Conservation (phyloP, 1,140 invertebrate species). For the Drosophila lini region DNA sequence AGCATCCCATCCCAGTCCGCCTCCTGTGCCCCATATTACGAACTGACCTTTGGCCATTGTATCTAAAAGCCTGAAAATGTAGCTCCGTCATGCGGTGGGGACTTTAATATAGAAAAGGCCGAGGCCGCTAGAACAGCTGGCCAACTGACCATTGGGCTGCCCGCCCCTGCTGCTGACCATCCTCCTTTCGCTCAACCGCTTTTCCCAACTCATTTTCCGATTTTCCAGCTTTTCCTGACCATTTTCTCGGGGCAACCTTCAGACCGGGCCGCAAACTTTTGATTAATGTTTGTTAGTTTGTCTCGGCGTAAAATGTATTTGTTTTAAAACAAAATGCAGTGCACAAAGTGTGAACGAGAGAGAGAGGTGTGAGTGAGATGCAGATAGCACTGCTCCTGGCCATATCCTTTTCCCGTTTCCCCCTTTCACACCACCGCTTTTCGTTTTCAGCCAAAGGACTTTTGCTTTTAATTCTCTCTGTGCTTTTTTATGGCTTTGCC, state of each 20-base stretch:
- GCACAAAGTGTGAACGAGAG: constrained; percentile 33
- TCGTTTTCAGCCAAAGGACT: constrained; percentile 29
- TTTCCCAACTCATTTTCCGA: constrained; percentile 27
- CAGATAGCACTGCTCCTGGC: constrained; percentile 34
- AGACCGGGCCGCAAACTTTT: constrained; percentile 69
- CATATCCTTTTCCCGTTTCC: constrained; percentile 3
- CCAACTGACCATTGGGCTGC: constrained; percentile 31
- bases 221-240: constrained; percentile 27
- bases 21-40: constrained; percentile 39
- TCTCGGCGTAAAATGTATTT: constrained; percentile 73
- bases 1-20: neutral
- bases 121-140: constrained; percentile 45
- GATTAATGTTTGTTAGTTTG: constrained; percentile 80
- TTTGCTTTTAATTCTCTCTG: constrained; percentile 45
- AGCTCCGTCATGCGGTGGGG: constrained; percentile 45
- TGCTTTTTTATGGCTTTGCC: constrained; percentile 30
- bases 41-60: constrained; percentile 60
- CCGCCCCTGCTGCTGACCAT: neutral
- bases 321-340: constrained; percentile 76
- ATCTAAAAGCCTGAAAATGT: constrained; percentile 56
- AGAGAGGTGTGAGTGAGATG: constrained; percentile 30
- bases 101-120: constrained; percentile 54
- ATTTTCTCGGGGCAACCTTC: constrained; percentile 58
- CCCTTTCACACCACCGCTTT: constrained; percentile 5
- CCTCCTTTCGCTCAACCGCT: constrained; percentile 3